Base-by-base conservation (phyloP, 2,113 vertebrate genomes). In the Carassius carassius region DNA sequence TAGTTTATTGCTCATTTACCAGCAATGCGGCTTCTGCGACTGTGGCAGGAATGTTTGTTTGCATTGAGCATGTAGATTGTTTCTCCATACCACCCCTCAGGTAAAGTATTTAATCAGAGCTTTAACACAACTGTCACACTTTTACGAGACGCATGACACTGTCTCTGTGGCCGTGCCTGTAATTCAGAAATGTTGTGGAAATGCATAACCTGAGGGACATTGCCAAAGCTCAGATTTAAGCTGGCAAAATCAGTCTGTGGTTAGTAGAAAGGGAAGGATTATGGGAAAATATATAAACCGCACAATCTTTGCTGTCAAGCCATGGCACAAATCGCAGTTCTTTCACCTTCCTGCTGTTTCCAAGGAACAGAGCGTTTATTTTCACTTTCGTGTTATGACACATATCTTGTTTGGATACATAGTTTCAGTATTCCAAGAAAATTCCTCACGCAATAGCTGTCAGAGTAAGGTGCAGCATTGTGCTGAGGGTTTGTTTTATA, bases 121-220 rank as follows among this genome's bases (percentile, higher is more conserved):
- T 82, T 84, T 84, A 79, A 86, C 60, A 79, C 73, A 86, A 76
- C 29, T 79, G 29, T 86, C 86, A 87, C 67, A 79, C 37, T 79
- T 82, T 87, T 87, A 87, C 11, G 16, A 87, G 88, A 79, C 25
- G 76, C 84, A 84, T 75, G 73, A 86, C 86, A 89, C 56, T 67
- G 75, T 87, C 81, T 76, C 29, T 21, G 65, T 78, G 84, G 84
- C 85, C 79, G 74, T 75, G 84, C 82, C 79, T 87, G 78, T 89
- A 83, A 86, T 88, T 89, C 78, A 82, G 78, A 86, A 86, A 89
- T 23, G 81, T 65, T 73, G 85, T 58, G 84, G 83, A 89, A 89
- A 89, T 86, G 51, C 82, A 89, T 87, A 87, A 87, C 88, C 88
- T 67, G 73, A 70, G 86, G 86, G 84, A 78, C 67, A 72, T 62